A percentile compares a stretch with the other conserved stretches of the same genome.
phyloP scores from a whole-genome alignment of 2,797 vertebrate species.

The Bovichtus variegatus region DNA sequence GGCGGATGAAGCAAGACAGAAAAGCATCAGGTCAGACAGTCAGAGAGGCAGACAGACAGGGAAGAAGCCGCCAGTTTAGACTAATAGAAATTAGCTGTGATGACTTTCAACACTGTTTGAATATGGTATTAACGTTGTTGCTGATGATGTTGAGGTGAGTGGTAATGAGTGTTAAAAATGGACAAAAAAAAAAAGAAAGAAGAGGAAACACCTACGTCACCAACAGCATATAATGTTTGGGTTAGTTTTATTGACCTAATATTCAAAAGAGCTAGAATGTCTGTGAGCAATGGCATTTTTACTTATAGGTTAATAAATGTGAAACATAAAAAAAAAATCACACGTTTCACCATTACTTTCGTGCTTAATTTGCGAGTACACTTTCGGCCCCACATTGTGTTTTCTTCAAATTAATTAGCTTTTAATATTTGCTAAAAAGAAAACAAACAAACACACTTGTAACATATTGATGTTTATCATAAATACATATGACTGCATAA shows the following conservation, averaged over 20 bases:
- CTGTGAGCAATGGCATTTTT: neutral
- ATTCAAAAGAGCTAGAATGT: neutral
- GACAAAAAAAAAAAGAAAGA: neutral
- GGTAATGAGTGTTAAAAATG: neutral
- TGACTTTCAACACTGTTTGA: neutral
- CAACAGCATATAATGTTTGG: neutral
- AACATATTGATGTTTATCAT: neutral
- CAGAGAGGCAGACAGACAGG: slow-evolving; percentile 28
- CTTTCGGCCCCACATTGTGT: neutral
- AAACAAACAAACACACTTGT: neutral
- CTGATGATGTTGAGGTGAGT: neutral
- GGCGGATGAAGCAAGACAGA: slow-evolving; percentile 26
- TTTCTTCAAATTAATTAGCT: neutral
- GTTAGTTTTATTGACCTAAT: neutral
- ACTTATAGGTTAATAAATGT: neutral
- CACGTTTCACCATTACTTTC: neutral
- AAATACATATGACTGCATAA: neutral
- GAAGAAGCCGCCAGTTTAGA: slow-evolving; percentile 6
- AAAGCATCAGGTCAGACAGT: slow-evolving; percentile 37
- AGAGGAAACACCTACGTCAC: neutral
- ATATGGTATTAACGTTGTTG: neutral
- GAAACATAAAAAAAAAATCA: neutral
- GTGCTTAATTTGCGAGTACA: neutral
- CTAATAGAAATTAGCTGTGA: neutral
- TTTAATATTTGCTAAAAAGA: neutral